A percentile compares a stretch with the other conserved stretches of the same genome.
Conservation (phyloP, 2,113 vertebrate genomes). For the Embiotoca jacksoni region DNA sequence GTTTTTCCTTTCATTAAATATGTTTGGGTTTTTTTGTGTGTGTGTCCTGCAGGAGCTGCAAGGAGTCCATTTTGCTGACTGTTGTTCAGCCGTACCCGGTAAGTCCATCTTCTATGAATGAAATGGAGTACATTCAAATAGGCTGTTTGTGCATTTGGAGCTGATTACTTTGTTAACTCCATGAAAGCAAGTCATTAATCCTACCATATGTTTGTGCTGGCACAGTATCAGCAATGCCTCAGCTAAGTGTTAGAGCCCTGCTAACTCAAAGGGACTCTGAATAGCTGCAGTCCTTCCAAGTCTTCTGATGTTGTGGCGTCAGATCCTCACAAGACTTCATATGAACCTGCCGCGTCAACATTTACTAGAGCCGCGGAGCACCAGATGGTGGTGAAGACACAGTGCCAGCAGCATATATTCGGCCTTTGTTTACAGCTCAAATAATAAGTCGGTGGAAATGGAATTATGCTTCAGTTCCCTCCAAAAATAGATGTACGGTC, state of each 20-base stretch:
- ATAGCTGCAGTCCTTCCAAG: slow-evolving; percentile 46
- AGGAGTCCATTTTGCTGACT: slow-evolving; percentile 97
- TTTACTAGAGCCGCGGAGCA: slow-evolving; percentile 42
- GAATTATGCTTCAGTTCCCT: slow-evolving; percentile 50
- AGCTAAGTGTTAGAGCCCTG: slow-evolving; percentile 32
- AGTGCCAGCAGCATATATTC: slow-evolving; percentile 52
- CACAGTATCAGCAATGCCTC: slow-evolving; percentile 16
- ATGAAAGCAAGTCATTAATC: slow-evolving; percentile 59
- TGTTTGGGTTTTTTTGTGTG: slow-evolving; percentile 6
- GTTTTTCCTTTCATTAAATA: neutral
- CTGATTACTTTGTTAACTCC: slow-evolving; percentile 52
- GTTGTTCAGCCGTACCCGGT: slow-evolving; percentile 98
- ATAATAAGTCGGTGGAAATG: slow-evolving; percentile 57
- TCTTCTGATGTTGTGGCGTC: slow-evolving; percentile 40
- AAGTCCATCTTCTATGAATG: slow-evolving; percentile 78
- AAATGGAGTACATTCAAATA: neutral
- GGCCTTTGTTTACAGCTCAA: slow-evolving; percentile 63
- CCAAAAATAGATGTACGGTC: slow-evolving; percentile 41
- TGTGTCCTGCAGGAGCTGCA: slow-evolving; percentile 92
- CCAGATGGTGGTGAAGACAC: slow-evolving; percentile 62
- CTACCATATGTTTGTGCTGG: slow-evolving; percentile 63
- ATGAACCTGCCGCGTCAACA: slow-evolving; percentile 52
- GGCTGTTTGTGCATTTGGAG: slow-evolving; percentile 37
- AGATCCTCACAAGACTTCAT: slow-evolving; percentile 56
- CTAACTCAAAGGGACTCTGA: slow-evolving; percentile 43